Base-by-base conservation (phyloP, 2,797 vertebrate genomes). In the Parauchenoglanis ngamensis region DNA sequence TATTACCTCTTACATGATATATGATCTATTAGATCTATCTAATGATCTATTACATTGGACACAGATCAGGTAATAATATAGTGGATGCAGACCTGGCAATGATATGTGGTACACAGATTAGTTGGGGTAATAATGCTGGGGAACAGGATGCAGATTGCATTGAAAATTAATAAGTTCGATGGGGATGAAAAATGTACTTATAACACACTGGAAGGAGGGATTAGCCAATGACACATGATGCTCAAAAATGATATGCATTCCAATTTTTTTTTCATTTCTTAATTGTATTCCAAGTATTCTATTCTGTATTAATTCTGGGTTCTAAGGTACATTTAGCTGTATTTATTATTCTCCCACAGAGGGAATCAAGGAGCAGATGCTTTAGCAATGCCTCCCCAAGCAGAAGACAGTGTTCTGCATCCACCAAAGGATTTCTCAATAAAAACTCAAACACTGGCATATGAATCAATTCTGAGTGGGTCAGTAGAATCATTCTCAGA, bases 401-500 rank as follows among this genome's bases (percentile, higher is more conserved):
- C 76, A 76, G 46, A 79, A 56, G n/a, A 72, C 25, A 13, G 54
- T 13, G 11, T 11, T 19, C 21, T 31, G 13, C 31, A 49, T 40
- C 31, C 72, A 56, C 19, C 72, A 84, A 49, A 67, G 57, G 21
- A 78, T 23, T 28, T 72, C 52, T 84, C 52, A 57, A 4, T 19
- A 19, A 68, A 73, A 6, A 44, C 61, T 56, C 31, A 28, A 46
- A 65, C 5, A 0, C 54, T 68, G 25, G 59, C 6, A 17, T 46
- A 67, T 68, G 63, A 79, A 70, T 13, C 21, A 70, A 28, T 80
- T 7, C 75, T 56, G 25, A 83, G 21, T 56, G 68, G 73, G 78
- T 89, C 89, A 82, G 35, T 83, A 84, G 80, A 89, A 28, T 72
- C 52, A 5, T 52, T 72, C 15, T 77, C 7, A 7, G 46, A 40